Evolutionary conservation across 2,113 vertebrate genomes (phyloP).

Genomic region (Xenopus laevis): DNA sequence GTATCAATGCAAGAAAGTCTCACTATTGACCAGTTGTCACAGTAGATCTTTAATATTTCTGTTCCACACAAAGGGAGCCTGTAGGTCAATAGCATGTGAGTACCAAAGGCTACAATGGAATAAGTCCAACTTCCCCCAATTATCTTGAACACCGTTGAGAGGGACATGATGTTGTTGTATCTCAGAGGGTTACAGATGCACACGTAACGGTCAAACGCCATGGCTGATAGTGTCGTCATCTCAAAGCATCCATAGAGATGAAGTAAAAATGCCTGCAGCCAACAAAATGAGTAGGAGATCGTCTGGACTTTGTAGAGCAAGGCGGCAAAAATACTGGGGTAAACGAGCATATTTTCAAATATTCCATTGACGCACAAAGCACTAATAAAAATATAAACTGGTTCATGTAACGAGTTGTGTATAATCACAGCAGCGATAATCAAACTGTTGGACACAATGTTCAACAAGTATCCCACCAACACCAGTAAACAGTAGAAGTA

Average conservation of each 20-base stretch:
- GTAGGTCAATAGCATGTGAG: background rate
- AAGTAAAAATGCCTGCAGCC: background rate
- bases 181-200: constrained; percentile 14
- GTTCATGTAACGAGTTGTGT: no score
- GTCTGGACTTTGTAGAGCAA: background rate
- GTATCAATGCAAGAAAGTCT: background rate
- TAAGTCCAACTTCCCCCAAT: background rate
- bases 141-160: background rate
- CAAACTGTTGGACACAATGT: no score
- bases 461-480: no score
- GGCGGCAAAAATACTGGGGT: background rate
- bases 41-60: constrained; percentile 5
- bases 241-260: constrained; percentile 6
- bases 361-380: background rate
- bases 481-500: no score
- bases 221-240: background rate
- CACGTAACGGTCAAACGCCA: constrained; percentile 15
- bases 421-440: no score
- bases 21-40: constrained; percentile 14
- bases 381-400: constrained; percentile 6
- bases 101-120: background rate
- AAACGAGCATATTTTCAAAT: background rate
- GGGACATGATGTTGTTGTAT: constrained; percentile 4
- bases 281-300: background rate
- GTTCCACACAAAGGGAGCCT: constrained; percentile 2